Evolutionary conservation across 2,888 invertebrate genomes (phyloP).

Genomic region (Sarcophaga variegata): DNA sequence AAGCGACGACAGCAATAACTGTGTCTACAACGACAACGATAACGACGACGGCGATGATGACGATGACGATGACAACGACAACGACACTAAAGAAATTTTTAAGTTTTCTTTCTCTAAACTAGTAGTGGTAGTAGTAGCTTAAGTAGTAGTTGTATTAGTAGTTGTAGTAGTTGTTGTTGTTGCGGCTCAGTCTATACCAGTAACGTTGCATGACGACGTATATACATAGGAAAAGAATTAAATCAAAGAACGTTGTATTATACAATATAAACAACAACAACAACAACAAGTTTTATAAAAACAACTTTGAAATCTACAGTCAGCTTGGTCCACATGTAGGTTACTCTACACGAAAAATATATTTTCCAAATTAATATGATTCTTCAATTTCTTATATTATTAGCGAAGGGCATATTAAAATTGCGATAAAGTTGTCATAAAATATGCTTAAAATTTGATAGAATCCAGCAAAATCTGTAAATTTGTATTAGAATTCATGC

Average conservation of each 20-base stretch:
- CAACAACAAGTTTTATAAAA: conserved; percentile 9
- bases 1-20: conserved; percentile 61
- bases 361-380: too few species aligned
- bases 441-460: too few species aligned
- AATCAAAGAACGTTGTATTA: conserved; percentile 54
- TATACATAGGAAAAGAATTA: conserved; percentile 62
- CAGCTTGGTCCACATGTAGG: not conserved
- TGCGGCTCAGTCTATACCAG: not conserved
- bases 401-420: too few species aligned
- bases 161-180: conserved; percentile 11
- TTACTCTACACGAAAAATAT: too few species aligned
- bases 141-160: not conserved
- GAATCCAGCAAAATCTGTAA: too few species aligned
- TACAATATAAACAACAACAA: conserved; percentile 24
- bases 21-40: conserved; percentile 48
- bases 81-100: conserved; percentile 45
- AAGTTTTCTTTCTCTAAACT: conserved; percentile 19
- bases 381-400: too few species aligned
- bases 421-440: too few species aligned
- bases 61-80: conserved; percentile 30
- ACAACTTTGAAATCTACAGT: not conserved
- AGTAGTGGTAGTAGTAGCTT: conserved; percentile 18
- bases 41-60: conserved; percentile 28
- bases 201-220: conserved; percentile 42
- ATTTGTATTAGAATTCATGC: too few species aligned